Conservation (phyloP, 2,888 invertebrate species). For the Anagyrus pseudococci region DNA sequence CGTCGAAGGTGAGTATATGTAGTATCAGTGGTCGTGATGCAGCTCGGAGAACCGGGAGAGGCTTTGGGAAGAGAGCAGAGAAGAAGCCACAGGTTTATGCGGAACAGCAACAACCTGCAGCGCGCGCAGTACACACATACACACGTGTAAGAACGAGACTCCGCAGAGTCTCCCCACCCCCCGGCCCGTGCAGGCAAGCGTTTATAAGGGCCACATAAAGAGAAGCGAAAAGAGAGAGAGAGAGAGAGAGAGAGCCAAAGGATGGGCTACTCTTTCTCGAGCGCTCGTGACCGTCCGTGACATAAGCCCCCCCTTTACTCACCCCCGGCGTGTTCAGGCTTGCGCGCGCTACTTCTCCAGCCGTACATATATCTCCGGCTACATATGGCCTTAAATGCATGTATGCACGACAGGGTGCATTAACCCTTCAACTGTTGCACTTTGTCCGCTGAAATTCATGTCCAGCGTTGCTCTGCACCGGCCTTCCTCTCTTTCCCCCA, state of each 20-base stretch:
- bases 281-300: slow-evolving; percentile 54
- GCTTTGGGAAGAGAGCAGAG: no score
- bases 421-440: slow-evolving; percentile 37
- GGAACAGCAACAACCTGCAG: neutral
- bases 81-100: neutral
- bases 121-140: neutral
- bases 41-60: no score
- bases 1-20: no score
- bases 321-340: slow-evolving; percentile 49
- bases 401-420: slow-evolving; percentile 34
- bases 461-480: slow-evolving; percentile 1
- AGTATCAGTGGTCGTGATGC: no score
- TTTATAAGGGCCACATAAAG: neutral
- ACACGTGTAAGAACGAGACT: neutral
- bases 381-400: slow-evolving; percentile 35
- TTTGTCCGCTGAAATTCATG: slow-evolving; percentile 35
- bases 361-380: slow-evolving; percentile 24
- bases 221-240: neutral
- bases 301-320: no score
- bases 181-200: neutral
- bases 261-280: no score
- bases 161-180: neutral
- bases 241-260: neutral
- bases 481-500: neutral
- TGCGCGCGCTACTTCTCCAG: slow-evolving; percentile 33